These are phyloP conservation scores for Ctenochaetus hawaiiensis DNA, from an alignment of 2,797 vertebrate species.

Conservation along the genomic window DNA sequence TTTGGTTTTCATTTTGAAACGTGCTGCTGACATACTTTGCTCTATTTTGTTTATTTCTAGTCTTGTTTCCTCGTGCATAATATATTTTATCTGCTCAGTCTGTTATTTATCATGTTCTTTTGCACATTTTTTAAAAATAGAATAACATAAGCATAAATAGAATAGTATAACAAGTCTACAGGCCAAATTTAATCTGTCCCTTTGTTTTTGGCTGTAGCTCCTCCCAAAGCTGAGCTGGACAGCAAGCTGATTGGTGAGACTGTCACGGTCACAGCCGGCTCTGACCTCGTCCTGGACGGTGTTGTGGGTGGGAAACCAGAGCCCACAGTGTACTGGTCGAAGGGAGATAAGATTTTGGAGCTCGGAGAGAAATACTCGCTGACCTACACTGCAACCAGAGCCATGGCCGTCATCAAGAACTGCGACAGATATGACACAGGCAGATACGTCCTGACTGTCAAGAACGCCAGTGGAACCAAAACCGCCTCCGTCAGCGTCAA, in stretches of 20 bases:
- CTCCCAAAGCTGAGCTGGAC: slow-evolving; percentile 95
- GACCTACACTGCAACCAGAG: slow-evolving; percentile 95
- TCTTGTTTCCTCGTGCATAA: neutral
- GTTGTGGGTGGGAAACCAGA: slow-evolving; percentile 97
- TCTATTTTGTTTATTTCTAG: neutral
- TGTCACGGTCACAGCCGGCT: slow-evolving; percentile 91
- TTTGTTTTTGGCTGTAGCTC: slow-evolving; percentile 83
- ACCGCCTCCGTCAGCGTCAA: slow-evolving; percentile 93
- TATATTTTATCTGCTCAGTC: neutral
- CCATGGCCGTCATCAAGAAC: slow-evolving; percentile 96
- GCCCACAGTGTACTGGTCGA: slow-evolving; percentile 98
- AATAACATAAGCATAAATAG: too few species aligned
- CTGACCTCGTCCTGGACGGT: slow-evolving; percentile 96
- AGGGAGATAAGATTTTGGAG: slow-evolving; percentile 95
- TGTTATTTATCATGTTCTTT: too few species aligned
- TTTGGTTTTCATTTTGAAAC: neutral
- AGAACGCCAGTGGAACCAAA: slow-evolving; percentile 95
- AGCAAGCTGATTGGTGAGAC: slow-evolving; percentile 92
- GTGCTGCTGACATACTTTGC: too few species aligned
- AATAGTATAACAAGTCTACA: too few species aligned
- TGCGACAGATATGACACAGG: slow-evolving; percentile 95
- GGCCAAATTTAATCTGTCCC: neutral
- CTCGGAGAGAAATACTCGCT: slow-evolving; percentile 96
- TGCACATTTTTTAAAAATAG: neutral
- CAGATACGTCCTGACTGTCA: slow-evolving; percentile 93